A percentile compares a stretch with the other conserved stretches of the same genome.
These are phyloP conservation scores for Priocnemis perturbator DNA, from an alignment of 2,888 invertebrate species.

Conservation along the genomic window DNA sequence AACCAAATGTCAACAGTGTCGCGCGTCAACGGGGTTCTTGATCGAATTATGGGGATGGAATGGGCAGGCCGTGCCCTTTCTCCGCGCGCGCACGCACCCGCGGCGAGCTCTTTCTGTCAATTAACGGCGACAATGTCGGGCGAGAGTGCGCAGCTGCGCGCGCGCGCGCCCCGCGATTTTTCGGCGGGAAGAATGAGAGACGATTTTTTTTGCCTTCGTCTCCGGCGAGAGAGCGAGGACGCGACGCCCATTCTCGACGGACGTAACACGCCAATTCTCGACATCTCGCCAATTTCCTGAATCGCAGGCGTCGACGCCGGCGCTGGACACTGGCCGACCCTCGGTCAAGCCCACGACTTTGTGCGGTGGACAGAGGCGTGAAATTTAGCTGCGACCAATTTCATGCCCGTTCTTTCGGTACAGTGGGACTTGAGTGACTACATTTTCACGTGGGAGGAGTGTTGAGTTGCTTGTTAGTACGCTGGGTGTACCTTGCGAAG, in stretches of 20 bases:
- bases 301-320: too few species aligned
- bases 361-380: too few species aligned
- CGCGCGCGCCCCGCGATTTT: neutral
- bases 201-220: too few species aligned
- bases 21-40: conserved; percentile 72
- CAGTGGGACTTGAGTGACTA: too few species aligned
- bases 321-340: neutral
- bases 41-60: conserved; percentile 70
- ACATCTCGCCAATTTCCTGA: conserved; percentile 55
- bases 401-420: too few species aligned
- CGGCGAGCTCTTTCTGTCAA: conserved; percentile 68
- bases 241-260: conserved; percentile 42
- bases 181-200: too few species aligned
- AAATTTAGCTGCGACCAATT: too few species aligned
- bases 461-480: too few species aligned
- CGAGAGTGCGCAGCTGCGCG: conserved; percentile 63
- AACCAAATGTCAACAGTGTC: conserved; percentile 74
- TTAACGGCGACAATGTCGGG: conserved; percentile 64
- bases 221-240: conserved; percentile 1
- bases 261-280: conserved; percentile 59
- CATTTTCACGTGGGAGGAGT: too few species aligned
- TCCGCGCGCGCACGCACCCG: conserved; percentile 41
- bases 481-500: too few species aligned
- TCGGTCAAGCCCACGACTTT: too few species aligned
- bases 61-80: conserved; percentile 35